Evolutionary conservation across 2,113 vertebrate genomes (phyloP), one percentile per base, ranked within the genome.

Genomic region (Coregonus clupeaformis): DNA sequence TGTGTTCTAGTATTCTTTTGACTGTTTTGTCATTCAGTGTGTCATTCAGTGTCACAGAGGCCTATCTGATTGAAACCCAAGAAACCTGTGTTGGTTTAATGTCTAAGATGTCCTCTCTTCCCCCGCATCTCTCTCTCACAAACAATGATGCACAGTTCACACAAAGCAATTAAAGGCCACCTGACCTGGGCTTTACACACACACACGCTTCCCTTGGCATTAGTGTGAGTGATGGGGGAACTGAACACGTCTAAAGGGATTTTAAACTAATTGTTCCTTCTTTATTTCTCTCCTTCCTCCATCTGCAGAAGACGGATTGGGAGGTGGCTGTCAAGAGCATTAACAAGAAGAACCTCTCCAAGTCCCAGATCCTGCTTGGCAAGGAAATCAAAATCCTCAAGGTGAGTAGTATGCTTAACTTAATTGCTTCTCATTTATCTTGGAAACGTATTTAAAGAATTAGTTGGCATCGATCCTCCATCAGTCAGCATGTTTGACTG

Each of bases 321-420:
- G 96, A 98, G 86, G 97, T 99, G 85, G 97, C 97, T 80, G 95
- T 99, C 89, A 99, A 98, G 92, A 98, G 96, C 91, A 98, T 99
- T 84, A 99, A 98, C 91, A 98, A 98, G 92, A 98, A 98, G 92
- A 98, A 98, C 88, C 91, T 99, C 86, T 98, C 97, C 30, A 99
- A 98, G 91, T 99, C 97, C 81, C 97, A 99, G 92, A 95, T 98
- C 90, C 94, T 98, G 27, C 96, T 99, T 84, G 97, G 97, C 85
- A 99, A 99, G 91, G 97, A 99, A 93, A 99, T 99, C 82, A 99
- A 99, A 92, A 99, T 99, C 88, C 93, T 99, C 82, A 99, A 99
- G 97, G 97, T 97, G 86, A 91, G 87, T 24, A 57, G 1, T 30
- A 5, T 12, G 18, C 12, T n/a, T 13, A 9, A 2, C 32, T 30